Evolutionary conservation across 2,113 vertebrate species (phyloP).

Genomic region (Cichladusa arquata): DNA sequence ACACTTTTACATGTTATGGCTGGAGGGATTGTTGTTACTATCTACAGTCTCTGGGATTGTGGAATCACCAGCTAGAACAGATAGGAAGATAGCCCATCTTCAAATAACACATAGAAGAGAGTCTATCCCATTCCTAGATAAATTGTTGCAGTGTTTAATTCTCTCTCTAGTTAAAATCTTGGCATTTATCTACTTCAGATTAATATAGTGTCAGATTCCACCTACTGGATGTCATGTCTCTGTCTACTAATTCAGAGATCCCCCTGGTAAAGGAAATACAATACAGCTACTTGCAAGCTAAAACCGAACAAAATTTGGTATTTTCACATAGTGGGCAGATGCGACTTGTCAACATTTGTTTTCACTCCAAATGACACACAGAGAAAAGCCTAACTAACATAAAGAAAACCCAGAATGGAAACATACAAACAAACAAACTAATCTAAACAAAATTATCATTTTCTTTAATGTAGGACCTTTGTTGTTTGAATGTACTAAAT

Average conservation of each 20-base stretch:
- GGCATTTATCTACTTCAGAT: slow-evolving; percentile 34
- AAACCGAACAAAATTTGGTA: slow-evolving; percentile 37
- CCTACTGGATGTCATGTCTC: slow-evolving; percentile 34
- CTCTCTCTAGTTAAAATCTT: slow-evolving; percentile 15
- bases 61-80: not conserved
- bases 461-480: not conserved
- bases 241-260: slow-evolving; percentile 19
- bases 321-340: slow-evolving; percentile 42
- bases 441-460: not conserved
- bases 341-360: slow-evolving; percentile 5
- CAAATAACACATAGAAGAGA: not conserved
- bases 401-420: not conserved
- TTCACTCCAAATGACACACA: not conserved
- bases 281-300: slow-evolving; percentile 38
- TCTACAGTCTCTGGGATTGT: not conserved
- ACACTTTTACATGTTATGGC: not conserved
- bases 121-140: not conserved
- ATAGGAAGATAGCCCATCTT: not conserved
- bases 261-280: slow-evolving; percentile 11
- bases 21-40: not conserved
- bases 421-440: not conserved
- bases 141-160: slow-evolving; percentile 5
- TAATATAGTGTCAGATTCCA: slow-evolving; percentile 30
- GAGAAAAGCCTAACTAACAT: not conserved
- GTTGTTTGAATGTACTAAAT: not conserved